Percentiles rank a stretch among this genome's conserved stretches.
phyloP scores from a whole-genome alignment of 2,797 vertebrate species.

The Steatocranus sp. region DNA sequence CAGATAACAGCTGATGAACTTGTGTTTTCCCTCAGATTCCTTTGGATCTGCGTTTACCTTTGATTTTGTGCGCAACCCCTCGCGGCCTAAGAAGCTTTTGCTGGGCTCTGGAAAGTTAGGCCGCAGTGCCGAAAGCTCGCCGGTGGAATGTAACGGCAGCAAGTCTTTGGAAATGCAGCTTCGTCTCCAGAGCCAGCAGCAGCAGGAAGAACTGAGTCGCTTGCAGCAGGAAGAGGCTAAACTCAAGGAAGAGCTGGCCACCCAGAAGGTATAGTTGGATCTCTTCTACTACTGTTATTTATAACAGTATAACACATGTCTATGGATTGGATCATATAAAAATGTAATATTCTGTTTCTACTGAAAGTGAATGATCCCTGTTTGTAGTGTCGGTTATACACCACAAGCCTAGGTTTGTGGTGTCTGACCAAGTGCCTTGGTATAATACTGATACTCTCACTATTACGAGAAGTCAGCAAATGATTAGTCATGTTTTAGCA shows the following conservation, averaged over 20 bases:
- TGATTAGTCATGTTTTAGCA: conserved; percentile 28
- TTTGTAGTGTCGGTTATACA: background rate
- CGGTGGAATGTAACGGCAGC: conserved; percentile 71
- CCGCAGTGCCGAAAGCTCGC: conserved; percentile 66
- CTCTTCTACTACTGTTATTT: background rate
- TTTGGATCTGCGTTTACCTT: conserved; percentile 84
- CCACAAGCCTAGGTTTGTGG: background rate
- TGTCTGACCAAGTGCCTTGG: background rate
- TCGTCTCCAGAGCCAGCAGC: conserved; percentile 85
- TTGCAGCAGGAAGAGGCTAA: conserved; percentile 78
- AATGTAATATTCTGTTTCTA: background rate
- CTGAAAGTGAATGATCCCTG: background rate
- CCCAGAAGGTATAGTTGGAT: conserved; percentile 80
- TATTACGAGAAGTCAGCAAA: conserved; percentile 15
- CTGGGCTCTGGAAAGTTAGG: conserved; percentile 69
- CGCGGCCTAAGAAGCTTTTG: conserved; percentile 76
- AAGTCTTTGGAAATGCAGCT: conserved; percentile 77
- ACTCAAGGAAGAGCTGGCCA: conserved; percentile 83
- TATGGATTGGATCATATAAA: background rate
- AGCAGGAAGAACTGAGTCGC: conserved; percentile 83
- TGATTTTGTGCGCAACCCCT: conserved; percentile 82
- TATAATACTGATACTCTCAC: background rate
- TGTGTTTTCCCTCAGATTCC: conserved; percentile 62
- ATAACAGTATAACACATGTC: background rate
- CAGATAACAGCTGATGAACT: background rate